Evolutionary conservation across 1,140 invertebrate species (phyloP), one percentile per base, ranked within the genome.

Genomic region (Tyrophagus putrescentiae): DNA sequence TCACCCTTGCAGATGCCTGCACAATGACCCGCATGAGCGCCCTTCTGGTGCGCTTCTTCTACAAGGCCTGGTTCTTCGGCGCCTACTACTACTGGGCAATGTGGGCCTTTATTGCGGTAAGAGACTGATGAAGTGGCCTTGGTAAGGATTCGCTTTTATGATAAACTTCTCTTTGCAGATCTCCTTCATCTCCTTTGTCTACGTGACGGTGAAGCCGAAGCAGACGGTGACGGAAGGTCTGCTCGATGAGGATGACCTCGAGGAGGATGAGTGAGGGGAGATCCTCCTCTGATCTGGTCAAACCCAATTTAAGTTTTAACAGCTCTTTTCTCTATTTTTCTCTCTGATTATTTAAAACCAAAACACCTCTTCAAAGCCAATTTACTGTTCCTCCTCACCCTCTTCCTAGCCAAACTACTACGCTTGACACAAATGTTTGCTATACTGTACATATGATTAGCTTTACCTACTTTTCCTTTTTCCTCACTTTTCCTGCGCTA

Each of bases 11-110:
- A 72, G 71, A 69, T 58, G 64, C 70, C 11, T 76, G 74, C 62
- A 63, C 68, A 4, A 69, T 75, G 57, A 72, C 72, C 3, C 62
- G 71, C 34, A 71, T 70, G 64, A 65, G 67, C 6, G 63, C 69
- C n/a, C 61, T 76, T 21, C 58, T 76, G 23, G 67, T 70, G 1
- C 61, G 70, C 16, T 75, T 73, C 62, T 73, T 73, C 67, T 75
- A 72, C 64, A 75, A 73, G 60, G 71, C 71, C 64, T 75, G 72
- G 72, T 68, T 75, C 64, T 76, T 76, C 69, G 72, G 73, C 44
- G 73, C 72, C 11, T 66, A 68, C 16, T 76, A 75, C 62, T 75
- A 72, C 58, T 74, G 70, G 70, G 11, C 63, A 5, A 68, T 69
- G 18, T 75, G 73, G 73, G 62, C 61, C 28, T 73, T 75, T 60